Evolutionary conservation across 2,888 invertebrate species (phyloP).

Genomic region (Lottia gigantea): DNA sequence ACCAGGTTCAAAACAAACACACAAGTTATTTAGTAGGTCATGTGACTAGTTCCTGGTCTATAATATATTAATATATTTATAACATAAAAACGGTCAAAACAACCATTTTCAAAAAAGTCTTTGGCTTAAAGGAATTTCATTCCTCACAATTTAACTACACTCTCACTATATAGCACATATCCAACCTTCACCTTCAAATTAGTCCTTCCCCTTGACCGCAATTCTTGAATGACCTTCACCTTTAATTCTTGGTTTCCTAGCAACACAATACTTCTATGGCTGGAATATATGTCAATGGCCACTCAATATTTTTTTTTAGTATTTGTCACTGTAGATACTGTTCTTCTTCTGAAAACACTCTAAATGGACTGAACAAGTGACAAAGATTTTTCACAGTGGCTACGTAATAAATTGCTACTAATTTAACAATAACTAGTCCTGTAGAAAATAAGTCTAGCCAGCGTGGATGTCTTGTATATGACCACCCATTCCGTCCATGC

Average conservation of each 20-base stretch:
- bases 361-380: neutral
- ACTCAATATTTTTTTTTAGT: neutral
- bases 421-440: too few species aligned
- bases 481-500: conserved; percentile 64
- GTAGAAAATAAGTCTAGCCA: conserved; percentile 34
- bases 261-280: conserved; percentile 4
- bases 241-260: conserved; percentile 1
- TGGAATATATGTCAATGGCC: conserved; percentile 4
- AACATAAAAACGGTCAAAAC: conserved; percentile 1
- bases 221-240: neutral
- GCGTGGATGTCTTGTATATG: conserved; percentile 69
- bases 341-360: neutral
- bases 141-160: neutral
- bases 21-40: neutral
- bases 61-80: neutral
- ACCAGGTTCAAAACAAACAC: conserved; percentile 5
- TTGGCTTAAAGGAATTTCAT: conserved; percentile 7
- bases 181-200: conserved; percentile 10
- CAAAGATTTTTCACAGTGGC: conserved; percentile 2
- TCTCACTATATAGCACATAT: neutral
- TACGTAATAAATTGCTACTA: conserved; percentile 1
- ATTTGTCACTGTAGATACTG: neutral
- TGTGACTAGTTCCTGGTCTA: conserved; percentile 3
- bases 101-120: conserved; percentile 3
- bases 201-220: too few species aligned